Base-by-base conservation (phyloP, 2,888 invertebrate genomes). In the Cryptosula pallasiana region DNA sequence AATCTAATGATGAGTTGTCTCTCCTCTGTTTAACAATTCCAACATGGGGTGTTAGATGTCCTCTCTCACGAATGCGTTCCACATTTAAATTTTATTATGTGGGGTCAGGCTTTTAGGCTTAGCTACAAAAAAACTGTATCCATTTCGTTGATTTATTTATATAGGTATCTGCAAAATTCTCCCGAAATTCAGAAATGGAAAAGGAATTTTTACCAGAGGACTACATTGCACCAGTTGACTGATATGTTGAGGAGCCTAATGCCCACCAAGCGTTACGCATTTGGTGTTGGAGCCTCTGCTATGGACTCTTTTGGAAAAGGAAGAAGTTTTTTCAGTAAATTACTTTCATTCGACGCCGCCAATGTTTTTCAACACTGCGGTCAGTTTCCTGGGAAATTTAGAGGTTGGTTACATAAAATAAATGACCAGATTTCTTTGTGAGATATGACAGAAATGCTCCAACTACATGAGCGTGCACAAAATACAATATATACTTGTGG, bases 261-360 rank as follows among this genome's bases (percentile, higher is more conserved):
- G 63, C 63, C 63, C 16, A 32, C 32, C 32, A 63, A 63, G 27
- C 29, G 34, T 1, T 63, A 32, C 34, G 27, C 63, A 13, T 63
- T 63, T 27, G 63, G 63, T 13, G 63, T 63, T 27, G 63, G 63
- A 13, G 63, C 63, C 25, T 63, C 63, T 63, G 63, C 63, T 9
- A 63, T 63, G 63, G 63, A 63, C 63, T 63, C 63, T 25, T 63
- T 25, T 63, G 63, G 63, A 27, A 63, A 63, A 63, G 63, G 63
- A 16, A 27, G 27, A 16, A 29, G 29, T 13, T 63, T 63, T 32
- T 63, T 63, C 32, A 63, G 63, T 32, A 63, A 63, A 32, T 32
- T 63, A 5, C 63, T 63, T 25, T 63, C 63, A 63, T 63, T 63
- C n/a, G 63, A 63, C 32, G 29, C 63, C 2, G 63, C 25, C 5